These are phyloP conservation scores for Bufotes viridis DNA, from an alignment of 2,797 vertebrate genomes.

Conservation along the genomic window DNA sequence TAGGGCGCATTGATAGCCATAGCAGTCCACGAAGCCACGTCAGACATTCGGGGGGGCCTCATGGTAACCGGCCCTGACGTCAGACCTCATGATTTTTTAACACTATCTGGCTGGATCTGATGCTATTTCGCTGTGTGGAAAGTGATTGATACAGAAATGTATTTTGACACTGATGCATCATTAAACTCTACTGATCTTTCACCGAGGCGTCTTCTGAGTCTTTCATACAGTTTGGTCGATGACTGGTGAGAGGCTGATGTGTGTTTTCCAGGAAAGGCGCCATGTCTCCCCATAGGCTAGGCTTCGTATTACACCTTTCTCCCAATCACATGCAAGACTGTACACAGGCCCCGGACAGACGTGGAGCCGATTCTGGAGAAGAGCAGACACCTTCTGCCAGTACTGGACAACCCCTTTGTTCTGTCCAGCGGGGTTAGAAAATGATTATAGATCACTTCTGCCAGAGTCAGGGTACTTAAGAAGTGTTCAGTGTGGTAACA, in stretches of 20 bases:
- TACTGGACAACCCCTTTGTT: too few species aligned
- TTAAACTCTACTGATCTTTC: constrained; percentile 96
- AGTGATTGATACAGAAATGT: constrained; percentile 91
- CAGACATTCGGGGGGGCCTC: constrained; percentile 76
- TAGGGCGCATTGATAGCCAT: constrained; percentile 69
- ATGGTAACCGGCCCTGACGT: constrained; percentile 69
- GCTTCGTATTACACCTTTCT: neutral
- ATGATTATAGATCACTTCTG: too few species aligned
- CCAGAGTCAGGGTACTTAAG: too few species aligned
- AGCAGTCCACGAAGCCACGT: constrained; percentile 79
- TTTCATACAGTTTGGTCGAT: constrained; percentile 16
- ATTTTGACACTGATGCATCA: constrained; percentile 98
- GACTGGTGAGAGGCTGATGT: neutral
- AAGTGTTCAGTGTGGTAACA: too few species aligned
- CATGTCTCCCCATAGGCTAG: neutral
- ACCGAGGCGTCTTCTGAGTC: constrained; percentile 65
- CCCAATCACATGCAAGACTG: neutral
- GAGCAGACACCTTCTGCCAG: neutral
- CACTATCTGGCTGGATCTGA: constrained; percentile 80
- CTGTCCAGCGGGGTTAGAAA: too few species aligned
- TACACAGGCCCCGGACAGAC: neutral
- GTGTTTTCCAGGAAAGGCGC: neutral
- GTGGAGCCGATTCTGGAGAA: neutral
- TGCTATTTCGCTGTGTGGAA: constrained; percentile 87
- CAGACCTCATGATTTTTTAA: constrained; percentile 78